phyloP scores from a whole-genome alignment of 2,113 vertebrate genomes.

The Xerus inauris region DNA sequence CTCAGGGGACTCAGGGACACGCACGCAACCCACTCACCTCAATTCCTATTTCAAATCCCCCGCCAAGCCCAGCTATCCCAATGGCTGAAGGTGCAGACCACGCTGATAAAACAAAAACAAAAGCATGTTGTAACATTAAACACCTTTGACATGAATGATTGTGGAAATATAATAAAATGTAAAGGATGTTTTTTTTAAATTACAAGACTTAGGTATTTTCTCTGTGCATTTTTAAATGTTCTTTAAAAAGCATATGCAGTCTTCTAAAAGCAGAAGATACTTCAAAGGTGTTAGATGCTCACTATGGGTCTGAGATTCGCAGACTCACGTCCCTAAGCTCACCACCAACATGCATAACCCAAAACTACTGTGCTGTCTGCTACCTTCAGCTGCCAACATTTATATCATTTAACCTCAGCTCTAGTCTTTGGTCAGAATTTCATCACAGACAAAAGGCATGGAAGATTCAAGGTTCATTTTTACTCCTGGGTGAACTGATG shows the following conservation, averaged over 20 bases:
- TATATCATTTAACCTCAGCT: neutral
- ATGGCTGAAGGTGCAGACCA: conserved; percentile 99
- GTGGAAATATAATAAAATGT: neutral
- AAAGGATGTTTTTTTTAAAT: neutral
- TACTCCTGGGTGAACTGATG: neutral
- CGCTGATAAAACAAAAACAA: conserved; percentile 82
- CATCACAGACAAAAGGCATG: neutral
- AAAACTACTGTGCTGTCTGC: neutral
- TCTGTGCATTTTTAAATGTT: neutral
- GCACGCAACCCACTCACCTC: conserved; percentile 88
- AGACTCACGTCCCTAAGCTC: neutral
- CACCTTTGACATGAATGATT: neutral
- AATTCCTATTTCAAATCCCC: conserved; percentile 97
- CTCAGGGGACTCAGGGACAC: too few relatives aligned
- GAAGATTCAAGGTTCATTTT: neutral
- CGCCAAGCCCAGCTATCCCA: conserved; percentile 97
- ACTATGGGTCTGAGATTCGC: neutral
- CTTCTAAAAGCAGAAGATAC: neutral
- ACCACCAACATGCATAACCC: neutral
- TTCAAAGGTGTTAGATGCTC: neutral
- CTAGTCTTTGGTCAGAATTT: neutral
- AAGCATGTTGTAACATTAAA: neutral
- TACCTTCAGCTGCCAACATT: neutral
- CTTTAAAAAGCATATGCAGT: neutral
- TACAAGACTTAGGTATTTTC: neutral